Evolutionary conservation across 2,888 invertebrate species (phyloP).

Genomic region (Cataglyphis cursor): DNA sequence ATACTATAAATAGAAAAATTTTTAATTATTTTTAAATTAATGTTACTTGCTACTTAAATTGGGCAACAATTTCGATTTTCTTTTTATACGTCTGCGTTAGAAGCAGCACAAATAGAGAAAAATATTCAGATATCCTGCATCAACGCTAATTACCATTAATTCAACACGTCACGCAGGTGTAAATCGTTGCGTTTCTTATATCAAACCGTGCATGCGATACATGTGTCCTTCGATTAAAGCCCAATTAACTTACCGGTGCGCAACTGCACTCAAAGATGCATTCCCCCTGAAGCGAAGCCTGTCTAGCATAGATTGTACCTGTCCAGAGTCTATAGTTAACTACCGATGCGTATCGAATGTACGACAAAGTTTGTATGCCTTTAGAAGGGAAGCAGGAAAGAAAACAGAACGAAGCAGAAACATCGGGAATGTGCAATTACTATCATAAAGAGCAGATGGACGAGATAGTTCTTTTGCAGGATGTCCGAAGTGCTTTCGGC

Average conservation of each 20-base stretch:
- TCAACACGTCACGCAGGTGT: conserved; percentile 9
- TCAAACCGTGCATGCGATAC: conserved; percentile 55
- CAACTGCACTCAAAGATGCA: conserved; percentile 41
- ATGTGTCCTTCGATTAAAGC: conserved; percentile 71
- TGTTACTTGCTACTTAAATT: neutral
- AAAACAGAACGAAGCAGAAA: conserved; percentile 7
- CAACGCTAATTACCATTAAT: conserved; percentile 24
- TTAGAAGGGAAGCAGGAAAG: conserved; percentile 6
- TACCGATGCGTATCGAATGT: conserved; percentile 53
- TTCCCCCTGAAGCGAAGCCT: conserved; percentile 27
- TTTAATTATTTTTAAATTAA: conserved; percentile 14
- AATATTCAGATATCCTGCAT: neutral
- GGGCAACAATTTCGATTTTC: neutral
- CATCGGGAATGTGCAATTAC: conserved; percentile 31
- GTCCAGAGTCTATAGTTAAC: conserved; percentile 55
- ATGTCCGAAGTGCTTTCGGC: neutral
- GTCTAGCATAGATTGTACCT: conserved; percentile 56
- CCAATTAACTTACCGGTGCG: conserved; percentile 72
- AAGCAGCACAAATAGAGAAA: neutral
- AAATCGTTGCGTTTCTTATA: neutral
- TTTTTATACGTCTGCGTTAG: neutral
- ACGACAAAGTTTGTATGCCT: conserved; percentile 42
- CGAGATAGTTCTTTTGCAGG: conserved; percentile 32
- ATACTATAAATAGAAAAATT: neutral
- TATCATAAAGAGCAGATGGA: conserved; percentile 32